Evolutionary conservation across 1,140 invertebrate genomes (phyloP), one percentile per base, ranked within the genome.

Genomic region (Rhagoletis pomonella): DNA sequence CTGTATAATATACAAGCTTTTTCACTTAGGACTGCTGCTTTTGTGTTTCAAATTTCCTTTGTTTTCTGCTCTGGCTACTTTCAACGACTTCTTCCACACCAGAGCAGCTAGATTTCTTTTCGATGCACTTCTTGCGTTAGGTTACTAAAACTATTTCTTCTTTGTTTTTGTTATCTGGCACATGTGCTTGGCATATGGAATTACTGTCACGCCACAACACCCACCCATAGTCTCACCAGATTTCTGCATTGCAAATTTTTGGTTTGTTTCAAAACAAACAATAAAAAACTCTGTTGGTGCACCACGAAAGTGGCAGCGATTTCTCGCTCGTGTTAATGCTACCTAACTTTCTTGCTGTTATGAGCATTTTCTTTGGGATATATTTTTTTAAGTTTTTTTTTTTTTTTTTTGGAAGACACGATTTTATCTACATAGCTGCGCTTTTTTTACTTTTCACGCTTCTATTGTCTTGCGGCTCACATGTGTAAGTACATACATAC

Each of bases 201-300:
- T 55, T 81, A 55, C 50, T 81, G n/a, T 81, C 73, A 50, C 73
- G n/a, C 73, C 73, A 58, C n/a, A 58, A 58, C 73, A 81, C 73
- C 73, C 73, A 55, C 47, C 12, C 47, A 81, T 5, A 10, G 7
- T 6, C n/a, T 19, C 7, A 9, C 17, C 5, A 55, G 47, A 12
- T 81, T 81, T 81, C 73, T 81, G 73, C 73, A 81, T 19, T 81
- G 73, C 73, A 81, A 81, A 81, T 81, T 81, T 67, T 81, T 29
- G 12, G 10, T 19, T 55, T 81, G 44, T 81, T 58, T 50, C 17
- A 81, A 19, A n/a, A 19, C 4, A 29, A 81, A 81, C 3, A 14
- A n/a, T 55, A n/a, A 29, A 81, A 81, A 62, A 14, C 12, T 62
- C 19, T 55, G 3, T 55, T 81, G 44, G 19, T 81, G 17, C 50